Evolutionary conservation across 2,113 vertebrate species (phyloP).

Genomic region (Propithecus coquereli): DNA sequence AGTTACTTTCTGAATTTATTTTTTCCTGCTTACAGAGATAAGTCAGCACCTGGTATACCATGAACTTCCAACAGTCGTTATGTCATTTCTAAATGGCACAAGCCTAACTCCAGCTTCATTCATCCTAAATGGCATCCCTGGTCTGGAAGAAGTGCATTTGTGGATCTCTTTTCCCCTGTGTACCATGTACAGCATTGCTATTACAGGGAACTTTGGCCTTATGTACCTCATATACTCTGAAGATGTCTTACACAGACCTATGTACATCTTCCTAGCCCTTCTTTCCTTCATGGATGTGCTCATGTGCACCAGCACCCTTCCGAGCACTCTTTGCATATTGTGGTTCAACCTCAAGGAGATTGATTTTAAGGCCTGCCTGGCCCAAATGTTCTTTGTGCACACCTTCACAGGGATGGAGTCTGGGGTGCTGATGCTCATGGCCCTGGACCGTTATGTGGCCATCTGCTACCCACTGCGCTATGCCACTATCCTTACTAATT

Average conservation of each 20-base stretch:
- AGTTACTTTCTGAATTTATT: not conserved
- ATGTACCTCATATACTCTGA: constrained; percentile 55
- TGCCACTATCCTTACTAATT: constrained; percentile 45
- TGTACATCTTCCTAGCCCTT: constrained; percentile 72
- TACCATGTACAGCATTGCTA: constrained; percentile 62
- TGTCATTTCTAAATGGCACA: constrained; percentile 22
- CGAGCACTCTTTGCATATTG: constrained; percentile 69
- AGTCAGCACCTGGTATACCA: not conserved
- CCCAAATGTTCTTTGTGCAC: constrained; percentile 65
- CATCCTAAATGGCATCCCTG: constrained; percentile 72
- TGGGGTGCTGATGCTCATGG: constrained; percentile 57
- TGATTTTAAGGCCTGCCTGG: constrained; percentile 54
- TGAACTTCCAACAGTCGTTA: not conserved
- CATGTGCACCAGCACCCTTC: constrained; percentile 70
- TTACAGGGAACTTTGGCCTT: constrained; percentile 65
- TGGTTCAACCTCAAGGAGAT: constrained; percentile 68
- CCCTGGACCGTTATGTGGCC: constrained; percentile 53
- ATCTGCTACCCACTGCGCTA: constrained; percentile 60
- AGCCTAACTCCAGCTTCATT: constrained; percentile 41
- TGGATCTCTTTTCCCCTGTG: constrained; percentile 64
- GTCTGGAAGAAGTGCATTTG: constrained; percentile 55
- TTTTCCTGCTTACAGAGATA: not conserved
- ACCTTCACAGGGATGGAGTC: constrained; percentile 53
- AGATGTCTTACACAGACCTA: constrained; percentile 67
- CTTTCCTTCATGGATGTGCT: constrained; percentile 72